Percentiles rank a stretch among this genome's conserved stretches.
Conservation (phyloP, 2,797 vertebrate species). For the Gadopsis marmoratus region DNA sequence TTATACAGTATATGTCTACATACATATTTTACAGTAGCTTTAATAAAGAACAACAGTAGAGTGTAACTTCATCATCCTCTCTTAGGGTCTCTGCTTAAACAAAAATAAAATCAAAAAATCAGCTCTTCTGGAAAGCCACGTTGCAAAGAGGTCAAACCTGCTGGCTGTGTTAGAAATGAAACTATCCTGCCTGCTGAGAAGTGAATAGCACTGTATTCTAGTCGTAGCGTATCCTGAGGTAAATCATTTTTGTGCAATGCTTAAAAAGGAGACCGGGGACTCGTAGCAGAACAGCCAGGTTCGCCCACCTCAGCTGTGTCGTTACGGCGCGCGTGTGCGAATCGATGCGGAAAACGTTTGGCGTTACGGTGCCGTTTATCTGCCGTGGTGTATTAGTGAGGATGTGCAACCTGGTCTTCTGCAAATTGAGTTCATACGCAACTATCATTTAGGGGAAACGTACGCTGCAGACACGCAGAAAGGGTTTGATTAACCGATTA, state of each 20-base stretch:
- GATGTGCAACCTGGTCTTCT: slow-evolving; percentile 53
- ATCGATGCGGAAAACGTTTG: slow-evolving; percentile 20
- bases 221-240: slow-evolving; percentile 80
- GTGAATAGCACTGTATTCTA: slow-evolving; percentile 54
- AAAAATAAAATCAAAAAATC: slow-evolving; percentile 34
- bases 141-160: slow-evolving; percentile 59
- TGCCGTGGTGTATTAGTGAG: slow-evolving; percentile 52
- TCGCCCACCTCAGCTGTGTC: slow-evolving; percentile 43
- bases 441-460: slow-evolving; percentile 36
- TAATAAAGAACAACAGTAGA: slow-evolving; percentile 63
- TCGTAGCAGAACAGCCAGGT: slow-evolving; percentile 33
- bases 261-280: slow-evolving; percentile 59
- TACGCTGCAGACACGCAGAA: neutral
- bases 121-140: slow-evolving; percentile 44
- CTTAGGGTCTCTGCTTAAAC: slow-evolving; percentile 58
- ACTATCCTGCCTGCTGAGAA: slow-evolving; percentile 60
- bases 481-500: neutral
- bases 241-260: slow-evolving; percentile 78
- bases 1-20: slow-evolving; percentile 72
- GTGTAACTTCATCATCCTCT: slow-evolving; percentile 54
- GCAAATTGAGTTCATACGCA: slow-evolving; percentile 57
- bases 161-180: slow-evolving; percentile 67
- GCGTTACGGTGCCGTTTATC: slow-evolving; percentile 25
- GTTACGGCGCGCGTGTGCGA: slow-evolving; percentile 10
- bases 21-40: slow-evolving; percentile 71